A percentile compares a stretch with the other conserved stretches of the same genome.
phyloP scores from a whole-genome alignment of 1,140 invertebrate species.

The Pristionchus pacificus region DNA sequence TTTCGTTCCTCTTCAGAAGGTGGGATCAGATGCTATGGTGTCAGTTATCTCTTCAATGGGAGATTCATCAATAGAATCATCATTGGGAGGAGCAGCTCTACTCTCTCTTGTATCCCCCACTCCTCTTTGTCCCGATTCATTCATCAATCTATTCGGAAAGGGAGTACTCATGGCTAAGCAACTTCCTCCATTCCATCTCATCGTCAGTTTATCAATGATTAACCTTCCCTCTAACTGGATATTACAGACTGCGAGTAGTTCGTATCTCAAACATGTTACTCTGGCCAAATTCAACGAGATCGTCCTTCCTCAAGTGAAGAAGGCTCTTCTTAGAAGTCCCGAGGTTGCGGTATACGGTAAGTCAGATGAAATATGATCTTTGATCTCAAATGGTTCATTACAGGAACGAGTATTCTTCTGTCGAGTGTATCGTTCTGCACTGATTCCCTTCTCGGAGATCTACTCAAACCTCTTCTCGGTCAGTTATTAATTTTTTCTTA shows the following conservation, averaged over 20 bases:
- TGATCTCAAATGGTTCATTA: neutral
- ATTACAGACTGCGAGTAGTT: neutral
- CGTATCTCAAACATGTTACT: neutral
- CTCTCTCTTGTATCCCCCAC: neutral
- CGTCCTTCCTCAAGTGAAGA: constrained; percentile 22
- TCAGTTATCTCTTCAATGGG: neutral
- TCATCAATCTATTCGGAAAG: neutral
- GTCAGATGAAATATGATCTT: constrained; percentile 13
- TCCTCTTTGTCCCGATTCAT: neutral
- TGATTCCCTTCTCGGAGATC: constrained; percentile 2
- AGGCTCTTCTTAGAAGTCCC: constrained; percentile 18
- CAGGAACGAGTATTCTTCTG: neutral
- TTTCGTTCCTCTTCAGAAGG: no score
- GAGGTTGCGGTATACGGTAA: constrained; percentile 20
- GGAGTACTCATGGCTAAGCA: neutral
- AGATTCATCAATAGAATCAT: neutral
- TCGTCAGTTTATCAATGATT: neutral
- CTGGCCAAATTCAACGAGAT: constrained; percentile 11
- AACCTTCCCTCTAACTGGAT: neutral
- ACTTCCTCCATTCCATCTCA: neutral
- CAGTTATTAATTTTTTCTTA: neutral
- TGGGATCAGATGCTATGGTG: no score
- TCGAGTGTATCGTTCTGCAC: neutral
- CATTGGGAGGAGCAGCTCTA: neutral
- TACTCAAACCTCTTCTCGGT: constrained; percentile 9